Percentiles rank a stretch among this genome's conserved stretches.
Conservation (phyloP, 2,797 vertebrate species). For the Tokudaia tokunoshimensis region DNA sequence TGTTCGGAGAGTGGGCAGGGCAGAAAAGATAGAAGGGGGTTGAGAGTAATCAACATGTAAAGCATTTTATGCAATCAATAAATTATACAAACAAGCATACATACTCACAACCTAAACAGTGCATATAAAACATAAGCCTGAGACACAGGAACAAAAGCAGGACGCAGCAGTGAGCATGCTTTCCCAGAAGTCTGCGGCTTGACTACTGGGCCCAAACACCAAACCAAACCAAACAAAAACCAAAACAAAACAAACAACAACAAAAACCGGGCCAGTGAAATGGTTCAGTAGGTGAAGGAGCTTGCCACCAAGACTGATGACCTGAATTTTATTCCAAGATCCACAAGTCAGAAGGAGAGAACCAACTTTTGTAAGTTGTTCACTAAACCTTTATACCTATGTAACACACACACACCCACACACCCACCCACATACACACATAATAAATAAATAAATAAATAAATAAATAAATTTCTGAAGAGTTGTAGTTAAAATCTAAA, state of each 20-base stretch:
- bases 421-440: neutral
- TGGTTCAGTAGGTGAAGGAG: neutral
- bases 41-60: neutral
- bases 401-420: neutral
- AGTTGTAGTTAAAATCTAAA: constrained; percentile 6
- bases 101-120: neutral
- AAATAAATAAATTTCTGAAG: neutral
- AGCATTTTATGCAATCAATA: no score
- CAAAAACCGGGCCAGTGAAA: neutral
- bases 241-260: no score
- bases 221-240: neutral
- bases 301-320: neutral
- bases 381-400: neutral
- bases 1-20: neutral
- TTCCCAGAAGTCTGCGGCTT: neutral
- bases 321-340: neutral
- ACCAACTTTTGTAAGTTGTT: neutral
- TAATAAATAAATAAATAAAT: neutral
- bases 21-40: neutral
- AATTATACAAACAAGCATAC: neutral
- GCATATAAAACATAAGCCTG: neutral
- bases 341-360: neutral
- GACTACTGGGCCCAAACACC: no score
- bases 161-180: neutral
- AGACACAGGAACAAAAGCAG: neutral